Percentiles rank a stretch among this genome's conserved stretches.
Conservation (phyloP, 2,888 invertebrate species). For the Synanthedon formicaeformis region DNA sequence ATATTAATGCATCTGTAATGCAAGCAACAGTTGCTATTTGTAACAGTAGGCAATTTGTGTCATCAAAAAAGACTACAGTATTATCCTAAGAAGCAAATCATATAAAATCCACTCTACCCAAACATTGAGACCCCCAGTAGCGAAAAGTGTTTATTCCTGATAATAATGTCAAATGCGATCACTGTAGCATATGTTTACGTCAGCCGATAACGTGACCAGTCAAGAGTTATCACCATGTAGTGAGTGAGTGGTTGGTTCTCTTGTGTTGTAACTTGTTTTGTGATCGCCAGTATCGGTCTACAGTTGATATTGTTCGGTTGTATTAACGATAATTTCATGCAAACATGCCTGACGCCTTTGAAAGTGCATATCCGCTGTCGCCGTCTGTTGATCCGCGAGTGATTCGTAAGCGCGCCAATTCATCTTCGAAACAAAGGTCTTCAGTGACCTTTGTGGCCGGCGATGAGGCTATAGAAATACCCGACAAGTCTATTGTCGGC, state of each 20-base stretch:
- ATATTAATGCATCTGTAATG: no score
- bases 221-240: constrained; percentile 41
- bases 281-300: constrained; percentile 2
- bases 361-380: constrained; percentile 66
- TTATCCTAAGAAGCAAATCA: no score
- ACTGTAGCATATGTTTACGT: constrained; percentile 34
- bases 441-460: constrained; percentile 49
- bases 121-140: neutral
- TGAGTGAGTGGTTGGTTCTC: constrained; percentile 30
- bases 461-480: constrained; percentile 54
- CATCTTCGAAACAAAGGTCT: constrained; percentile 49
- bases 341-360: constrained; percentile 72
- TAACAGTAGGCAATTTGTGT: no score
- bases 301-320: neutral
- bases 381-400: constrained; percentile 61
- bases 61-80: no score
- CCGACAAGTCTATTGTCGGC: constrained; percentile 55
- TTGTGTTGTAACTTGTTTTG: constrained; percentile 22
- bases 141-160: neutral
- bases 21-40: no score
- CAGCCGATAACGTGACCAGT: constrained; percentile 30
- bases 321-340: constrained; percentile 1
- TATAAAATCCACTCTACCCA: neutral
- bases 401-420: constrained; percentile 71
- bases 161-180: neutral